Conservation (phyloP, 1,140 invertebrate species). For the Zophobas atratus region DNA sequence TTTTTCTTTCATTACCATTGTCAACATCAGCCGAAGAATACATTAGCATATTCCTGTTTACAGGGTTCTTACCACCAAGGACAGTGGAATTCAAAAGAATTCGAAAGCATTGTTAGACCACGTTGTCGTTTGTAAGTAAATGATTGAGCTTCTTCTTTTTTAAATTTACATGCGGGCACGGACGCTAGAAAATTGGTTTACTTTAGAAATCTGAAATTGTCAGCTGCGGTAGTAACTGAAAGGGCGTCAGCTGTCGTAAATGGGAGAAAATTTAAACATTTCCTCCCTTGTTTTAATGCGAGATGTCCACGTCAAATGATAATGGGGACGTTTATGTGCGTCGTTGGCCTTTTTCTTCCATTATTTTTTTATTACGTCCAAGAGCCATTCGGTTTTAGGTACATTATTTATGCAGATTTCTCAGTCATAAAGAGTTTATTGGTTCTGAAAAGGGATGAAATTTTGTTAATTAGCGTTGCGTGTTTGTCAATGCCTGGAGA, state of each 20-base stretch:
- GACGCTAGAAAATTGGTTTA: constrained; percentile 16
- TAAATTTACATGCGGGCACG: constrained; percentile 35
- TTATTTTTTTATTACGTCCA: constrained; percentile 28
- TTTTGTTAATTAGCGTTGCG: constrained; percentile 44
- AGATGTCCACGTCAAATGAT: constrained; percentile 20
- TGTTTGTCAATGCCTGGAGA: constrained; percentile 16
- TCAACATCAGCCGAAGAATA: constrained; percentile 6
- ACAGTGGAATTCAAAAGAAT: constrained; percentile 29
- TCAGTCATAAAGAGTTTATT: constrained; percentile 44
- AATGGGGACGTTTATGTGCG: constrained; percentile 16
- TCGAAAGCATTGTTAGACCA: constrained; percentile 22
- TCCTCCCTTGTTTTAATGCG: constrained; percentile 45
- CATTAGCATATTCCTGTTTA: constrained; percentile 35
- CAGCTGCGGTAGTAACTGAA: constrained; percentile 32
- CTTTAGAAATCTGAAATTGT: constrained; percentile 44
- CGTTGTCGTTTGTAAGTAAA: constrained; percentile 17
- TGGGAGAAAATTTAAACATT: constrained; percentile 47
- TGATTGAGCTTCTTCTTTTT: constrained; percentile 13
- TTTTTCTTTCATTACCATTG: constrained; percentile 42
- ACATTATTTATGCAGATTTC: constrained; percentile 42
- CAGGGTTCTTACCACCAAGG: constrained; percentile 18
- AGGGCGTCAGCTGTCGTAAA: constrained; percentile 43
- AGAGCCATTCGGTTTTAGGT: constrained; percentile 20
- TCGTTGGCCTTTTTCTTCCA: constrained; percentile 7
- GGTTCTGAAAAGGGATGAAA: constrained; percentile 51